Base-by-base conservation (phyloP, 2,113 vertebrate genomes). In the Puntigrus tetrazona region DNA sequence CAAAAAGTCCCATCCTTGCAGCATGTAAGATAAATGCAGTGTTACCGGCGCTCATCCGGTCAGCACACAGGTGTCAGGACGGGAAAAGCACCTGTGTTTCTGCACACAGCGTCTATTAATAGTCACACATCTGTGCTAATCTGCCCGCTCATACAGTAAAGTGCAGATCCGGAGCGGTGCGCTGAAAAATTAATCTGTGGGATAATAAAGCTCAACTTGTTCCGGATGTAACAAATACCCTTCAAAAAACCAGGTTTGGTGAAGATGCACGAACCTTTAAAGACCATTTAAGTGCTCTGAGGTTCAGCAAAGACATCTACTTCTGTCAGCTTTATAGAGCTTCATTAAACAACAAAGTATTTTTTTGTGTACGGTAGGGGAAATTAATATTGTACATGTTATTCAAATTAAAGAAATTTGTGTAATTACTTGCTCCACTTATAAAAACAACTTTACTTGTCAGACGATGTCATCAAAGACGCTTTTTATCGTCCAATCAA, bases 111-210 rank as follows among this genome's bases (percentile, higher is more conserved):
- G 4, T 22, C 34, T 59, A 65, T 65, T 67, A 67, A 80, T 67
- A 80, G 14, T 80, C 34, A 80, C 78, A 65, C 78, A 63, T 57
- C 57, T 45, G 78, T 80, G 57, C 36, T 63, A 13, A 80, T 65
- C 57, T 14, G 55, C 5, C 6, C 7, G 9, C 57, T 80, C 38
- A 65, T 45, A 29, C 57, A 65, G 59, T 22, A 80, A 45, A 80
- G 78, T 45, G 78, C 59, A 80, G 34, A 57, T 61, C 27, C 0
- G 7, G 41, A 50, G 25, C 11, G 3, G 41, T 1, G 6, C 4
- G 16, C 3, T 20, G 2, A 83, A 72, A 85, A 9, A 55, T 45
- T 1, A 11, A 13, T 45, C 63, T 25, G 22, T 14, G 36, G 13
- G 43, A 50, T 18, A 29, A 50, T 29, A 11, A 50, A 75, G 73